Evolutionary conservation across 2,113 vertebrate genomes (phyloP).

Genomic region (Cryptoleucopteryx plumbea): DNA sequence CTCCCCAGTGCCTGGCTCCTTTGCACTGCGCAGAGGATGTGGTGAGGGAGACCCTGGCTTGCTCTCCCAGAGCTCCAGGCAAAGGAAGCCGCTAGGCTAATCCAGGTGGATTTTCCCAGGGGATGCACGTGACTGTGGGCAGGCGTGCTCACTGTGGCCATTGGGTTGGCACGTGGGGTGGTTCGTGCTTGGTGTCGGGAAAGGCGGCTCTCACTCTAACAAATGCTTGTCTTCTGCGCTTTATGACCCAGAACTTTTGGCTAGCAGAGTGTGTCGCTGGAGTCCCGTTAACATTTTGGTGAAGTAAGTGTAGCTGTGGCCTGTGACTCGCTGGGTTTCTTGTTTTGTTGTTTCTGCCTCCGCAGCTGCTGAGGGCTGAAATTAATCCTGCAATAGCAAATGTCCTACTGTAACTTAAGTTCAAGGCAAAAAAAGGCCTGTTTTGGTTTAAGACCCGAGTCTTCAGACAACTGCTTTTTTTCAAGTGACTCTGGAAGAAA

Average conservation of each 20-base stretch:
- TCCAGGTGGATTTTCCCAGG: not conserved
- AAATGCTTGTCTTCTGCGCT: not conserved
- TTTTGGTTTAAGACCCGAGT: not conserved
- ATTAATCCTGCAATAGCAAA: not conserved
- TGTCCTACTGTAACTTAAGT: not conserved
- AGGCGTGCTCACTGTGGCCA: not conserved
- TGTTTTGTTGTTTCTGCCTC: not conserved
- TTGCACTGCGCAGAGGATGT: not conserved
- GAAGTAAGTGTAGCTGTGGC: not conserved
- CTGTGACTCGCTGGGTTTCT: not conserved
- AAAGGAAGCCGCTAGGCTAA: not conserved
- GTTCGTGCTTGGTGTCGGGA: not conserved
- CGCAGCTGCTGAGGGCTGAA: not conserved
- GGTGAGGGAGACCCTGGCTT: rapidly evolving
- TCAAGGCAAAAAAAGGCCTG: not conserved
- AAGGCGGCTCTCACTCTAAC: not conserved
- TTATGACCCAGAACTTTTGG: not conserved
- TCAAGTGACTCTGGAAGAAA: not conserved
- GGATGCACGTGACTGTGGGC: not conserved
- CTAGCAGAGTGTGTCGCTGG: rapidly evolving
- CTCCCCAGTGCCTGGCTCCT: not conserved
- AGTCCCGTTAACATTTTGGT: rapidly evolving
- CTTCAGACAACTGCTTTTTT: not conserved
- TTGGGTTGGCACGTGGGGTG: rapidly evolving
- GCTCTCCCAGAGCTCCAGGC: not conserved